phyloP scores from a whole-genome alignment of 2,113 vertebrate genomes.

The cattle (Bos taurus) region ARS-UCD2.0 NC_037328.1:141905001-141905500 shows the following conservation, averaged over 20 bases:
- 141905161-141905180: not conserved
- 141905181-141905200: not conserved
- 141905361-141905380: not conserved
- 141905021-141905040: not conserved
- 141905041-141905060: not conserved
- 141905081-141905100: not conserved
- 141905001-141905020: accelerated
- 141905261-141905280: not conserved
- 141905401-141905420: too few species aligned
- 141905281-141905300: not conserved
- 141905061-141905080: too few species aligned
- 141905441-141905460: not conserved
- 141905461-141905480: too few species aligned
- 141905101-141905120: accelerated
- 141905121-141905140: not conserved
- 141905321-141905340: accelerated
- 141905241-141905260: not conserved
- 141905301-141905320: accelerated
- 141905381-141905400: not conserved
- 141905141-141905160: not conserved
- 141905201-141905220: not conserved
- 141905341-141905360: not conserved
- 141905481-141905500: not conserved
- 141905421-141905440: not conserved
- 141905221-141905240: not conserved